These are phyloP conservation scores for Acanthaster planci DNA, from an alignment of 35 echinoderm and acorn worm species.

Conservation along the genomic window DNA sequence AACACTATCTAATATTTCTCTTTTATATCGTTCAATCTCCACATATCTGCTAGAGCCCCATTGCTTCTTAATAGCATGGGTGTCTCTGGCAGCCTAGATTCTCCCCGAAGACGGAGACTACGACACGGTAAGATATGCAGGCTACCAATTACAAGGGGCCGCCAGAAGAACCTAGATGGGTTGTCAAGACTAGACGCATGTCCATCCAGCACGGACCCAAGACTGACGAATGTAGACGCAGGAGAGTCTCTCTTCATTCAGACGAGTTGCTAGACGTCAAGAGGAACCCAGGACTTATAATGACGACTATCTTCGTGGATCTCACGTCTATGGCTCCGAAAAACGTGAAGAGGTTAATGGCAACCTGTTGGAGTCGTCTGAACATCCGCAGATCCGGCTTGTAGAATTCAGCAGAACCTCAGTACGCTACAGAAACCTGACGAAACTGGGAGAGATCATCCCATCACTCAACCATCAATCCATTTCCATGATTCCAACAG, in stretches of 20 bases:
- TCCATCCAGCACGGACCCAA: no score
- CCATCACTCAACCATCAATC: neutral
- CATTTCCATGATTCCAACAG: neutral
- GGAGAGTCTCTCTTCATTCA: constrained; percentile 14
- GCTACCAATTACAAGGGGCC: neutral
- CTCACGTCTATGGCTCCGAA: no score
- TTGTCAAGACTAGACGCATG: no score
- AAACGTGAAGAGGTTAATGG: no score
- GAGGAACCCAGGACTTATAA: neutral
- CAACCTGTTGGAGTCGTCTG: no score
- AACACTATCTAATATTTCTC: neutral
- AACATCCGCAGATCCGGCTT: no score
- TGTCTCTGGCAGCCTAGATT: constrained; percentile 1
- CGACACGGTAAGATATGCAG: constrained; percentile 24
- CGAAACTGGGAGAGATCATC: neutral
- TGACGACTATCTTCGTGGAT: neutral
- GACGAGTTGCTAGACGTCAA: neutral
- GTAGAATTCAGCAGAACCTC: no score
- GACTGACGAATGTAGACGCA: neutral
- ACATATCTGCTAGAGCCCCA: constrained; percentile 16
- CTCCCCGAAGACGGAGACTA: neutral
- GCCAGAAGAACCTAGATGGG: neutral
- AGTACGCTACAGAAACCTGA: neutral
- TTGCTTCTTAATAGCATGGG: constrained; percentile 2
- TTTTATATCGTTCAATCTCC: constrained; percentile 18